A percentile compares a stretch with the other conserved stretches of the same genome.
phyloP scores from a whole-genome alignment of 2,113 vertebrate genomes.

The Regulus satrapa region DNA sequence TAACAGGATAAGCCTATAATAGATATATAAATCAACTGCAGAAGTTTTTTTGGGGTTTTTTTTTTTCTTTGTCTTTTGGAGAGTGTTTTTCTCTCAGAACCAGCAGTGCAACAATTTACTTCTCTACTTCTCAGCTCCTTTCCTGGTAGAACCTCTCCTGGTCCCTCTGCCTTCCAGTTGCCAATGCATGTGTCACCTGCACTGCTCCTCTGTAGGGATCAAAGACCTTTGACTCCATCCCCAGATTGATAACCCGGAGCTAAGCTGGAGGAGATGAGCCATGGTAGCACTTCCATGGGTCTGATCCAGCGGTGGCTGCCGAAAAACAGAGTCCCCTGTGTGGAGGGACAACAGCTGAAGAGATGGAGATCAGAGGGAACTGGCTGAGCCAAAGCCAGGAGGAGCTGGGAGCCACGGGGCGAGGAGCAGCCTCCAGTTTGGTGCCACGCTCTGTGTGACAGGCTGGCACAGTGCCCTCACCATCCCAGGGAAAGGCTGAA shows the following conservation, averaged over 20 bases:
- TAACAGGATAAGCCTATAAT: slow-evolving; percentile 43
- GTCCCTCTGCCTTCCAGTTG: neutral
- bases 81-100: neutral
- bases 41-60: neutral
- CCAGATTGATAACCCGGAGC: neutral
- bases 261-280: neutral
- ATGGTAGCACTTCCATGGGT: neutral
- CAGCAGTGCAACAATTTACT: neutral
- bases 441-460: neutral
- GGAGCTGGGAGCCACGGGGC: neutral
- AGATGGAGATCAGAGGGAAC: neutral
- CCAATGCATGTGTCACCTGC: neutral
- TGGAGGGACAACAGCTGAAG: neutral
- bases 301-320: neutral
- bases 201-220: accelerated
- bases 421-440: neutral
- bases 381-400: neutral
- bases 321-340: neutral
- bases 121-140: neutral
- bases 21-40: slow-evolving; percentile 20
- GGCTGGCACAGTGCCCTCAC: neutral
- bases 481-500: neutral
- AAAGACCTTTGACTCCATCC: neutral
- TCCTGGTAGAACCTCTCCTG: neutral
- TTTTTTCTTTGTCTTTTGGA: neutral